Conservation (phyloP, 1,140 invertebrate genomes). For the Heliconius congener region DNA sequence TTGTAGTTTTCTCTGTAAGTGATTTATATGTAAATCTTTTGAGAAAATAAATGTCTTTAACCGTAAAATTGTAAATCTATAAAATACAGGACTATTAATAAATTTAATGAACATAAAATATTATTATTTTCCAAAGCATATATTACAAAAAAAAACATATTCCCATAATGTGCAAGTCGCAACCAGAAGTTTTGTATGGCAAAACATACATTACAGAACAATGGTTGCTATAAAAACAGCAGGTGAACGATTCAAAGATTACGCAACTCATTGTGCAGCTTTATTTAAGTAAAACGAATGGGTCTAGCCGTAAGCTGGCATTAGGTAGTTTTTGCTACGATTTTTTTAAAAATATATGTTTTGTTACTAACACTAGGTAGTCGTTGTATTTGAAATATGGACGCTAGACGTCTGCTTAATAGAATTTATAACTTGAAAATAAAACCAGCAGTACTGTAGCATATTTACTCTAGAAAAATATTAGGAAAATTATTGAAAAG, state of each 20-base stretch:
- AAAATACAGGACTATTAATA: background rate
- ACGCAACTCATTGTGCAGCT: constrained; percentile 34
- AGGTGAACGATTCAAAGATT: constrained; percentile 34
- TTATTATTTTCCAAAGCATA: background rate
- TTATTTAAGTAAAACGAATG: constrained; percentile 26
- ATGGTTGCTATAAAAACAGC: constrained; percentile 46
- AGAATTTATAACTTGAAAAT: background rate
- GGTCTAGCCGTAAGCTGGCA: constrained; percentile 1
- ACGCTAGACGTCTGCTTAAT: background rate
- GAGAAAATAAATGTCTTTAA: too few species aligned
- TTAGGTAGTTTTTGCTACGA: background rate
- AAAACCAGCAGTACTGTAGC: background rate
- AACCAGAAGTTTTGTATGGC: constrained; percentile 30
- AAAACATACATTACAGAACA: constrained; percentile 42
- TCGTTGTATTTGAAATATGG: background rate
- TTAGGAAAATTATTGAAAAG: too few species aligned
- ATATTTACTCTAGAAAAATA: background rate
- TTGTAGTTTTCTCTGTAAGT: too few species aligned
- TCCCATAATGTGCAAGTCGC: constrained; percentile 32
- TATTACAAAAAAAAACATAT: constrained; percentile 30
- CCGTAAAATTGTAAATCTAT: too few species aligned
- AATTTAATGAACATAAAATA: background rate
- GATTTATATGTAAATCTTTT: too few species aligned
- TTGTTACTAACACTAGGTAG: background rate
- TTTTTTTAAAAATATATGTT: background rate